phyloP scores from a whole-genome alignment of 2,797 vertebrate genomes.

The Falco peregrinus region DNA sequence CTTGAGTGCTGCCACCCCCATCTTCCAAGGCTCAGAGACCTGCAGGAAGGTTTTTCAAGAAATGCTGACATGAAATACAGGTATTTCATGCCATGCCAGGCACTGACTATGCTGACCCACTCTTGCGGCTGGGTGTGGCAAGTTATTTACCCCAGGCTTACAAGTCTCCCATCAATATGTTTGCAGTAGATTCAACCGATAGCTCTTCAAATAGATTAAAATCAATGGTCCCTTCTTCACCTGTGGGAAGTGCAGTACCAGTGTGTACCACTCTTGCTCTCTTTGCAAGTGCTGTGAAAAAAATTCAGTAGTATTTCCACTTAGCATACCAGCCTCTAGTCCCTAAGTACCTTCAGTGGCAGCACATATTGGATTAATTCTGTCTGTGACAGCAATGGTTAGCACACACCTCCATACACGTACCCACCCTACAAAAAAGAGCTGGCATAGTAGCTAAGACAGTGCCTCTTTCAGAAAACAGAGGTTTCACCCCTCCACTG shows the following conservation, averaged over 20 bases:
- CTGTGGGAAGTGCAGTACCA: not conserved
- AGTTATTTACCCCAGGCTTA: not conserved
- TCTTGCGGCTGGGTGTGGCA: not conserved
- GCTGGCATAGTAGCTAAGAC: not conserved
- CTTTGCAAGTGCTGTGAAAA: not conserved
- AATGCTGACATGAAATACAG: not conserved
- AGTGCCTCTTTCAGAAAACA: not conserved
- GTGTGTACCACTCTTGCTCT: not conserved
- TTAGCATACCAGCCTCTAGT: not conserved
- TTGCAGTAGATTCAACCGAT: not conserved
- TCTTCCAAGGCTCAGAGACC: not conserved
- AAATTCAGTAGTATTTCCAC: not conserved
- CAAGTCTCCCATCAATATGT: not conserved
- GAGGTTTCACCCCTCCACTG: not conserved
- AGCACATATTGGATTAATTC: not conserved
- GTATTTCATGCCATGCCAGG: not conserved
- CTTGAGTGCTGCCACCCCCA: not conserved
- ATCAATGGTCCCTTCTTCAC: not conserved
- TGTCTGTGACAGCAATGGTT: not conserved
- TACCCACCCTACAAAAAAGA: not conserved
- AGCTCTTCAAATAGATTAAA: not conserved
- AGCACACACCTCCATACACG: not conserved
- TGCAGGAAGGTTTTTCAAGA: not conserved
- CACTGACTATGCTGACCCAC: accelerated
- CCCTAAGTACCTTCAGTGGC: not conserved